A percentile compares a stretch with the other conserved stretches of the same genome.
Conservation (phyloP, 2,888 invertebrate species). For the Leptinotarsa haldemani region DNA sequence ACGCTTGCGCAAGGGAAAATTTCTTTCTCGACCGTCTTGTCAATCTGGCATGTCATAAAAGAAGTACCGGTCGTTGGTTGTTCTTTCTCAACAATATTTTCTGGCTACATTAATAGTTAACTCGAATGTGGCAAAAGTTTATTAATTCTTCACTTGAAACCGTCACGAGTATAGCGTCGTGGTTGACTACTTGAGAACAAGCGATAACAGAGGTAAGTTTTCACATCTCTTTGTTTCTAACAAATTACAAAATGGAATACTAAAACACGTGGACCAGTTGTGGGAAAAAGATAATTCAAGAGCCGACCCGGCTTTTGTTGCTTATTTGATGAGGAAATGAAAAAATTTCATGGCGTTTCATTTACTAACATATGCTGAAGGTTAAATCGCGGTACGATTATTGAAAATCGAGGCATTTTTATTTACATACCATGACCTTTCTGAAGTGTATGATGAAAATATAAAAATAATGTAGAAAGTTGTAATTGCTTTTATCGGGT, state of each 20-base stretch:
- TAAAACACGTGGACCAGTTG: conserved; percentile 56
- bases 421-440: conserved; percentile 23
- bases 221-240: conserved; percentile 44
- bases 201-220: conserved; percentile 51
- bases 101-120: conserved; percentile 53
- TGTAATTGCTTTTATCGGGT: not conserved
- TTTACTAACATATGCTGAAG: not conserved
- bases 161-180: conserved; percentile 47
- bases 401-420: conserved; percentile 4
- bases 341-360: not conserved
- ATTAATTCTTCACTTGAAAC: conserved; percentile 48
- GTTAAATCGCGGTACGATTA: not conserved
- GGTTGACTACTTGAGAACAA: conserved; percentile 54
- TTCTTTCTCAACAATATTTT: conserved; percentile 53
- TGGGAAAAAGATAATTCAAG: conserved; percentile 8
- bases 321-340: not conserved
- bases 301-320: not conserved
- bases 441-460: conserved; percentile 6
- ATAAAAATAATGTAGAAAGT: conserved; percentile 8
- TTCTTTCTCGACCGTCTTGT: conserved; percentile 26
- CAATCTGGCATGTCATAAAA: conserved; percentile 57
- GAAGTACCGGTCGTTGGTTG: conserved; percentile 56
- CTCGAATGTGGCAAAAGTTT: conserved; percentile 60
- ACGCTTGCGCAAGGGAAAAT: not conserved
- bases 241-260: conserved; percentile 48